Conservation (phyloP, 2,113 vertebrate species). For the Myrmecobius fasciatus region DNA sequence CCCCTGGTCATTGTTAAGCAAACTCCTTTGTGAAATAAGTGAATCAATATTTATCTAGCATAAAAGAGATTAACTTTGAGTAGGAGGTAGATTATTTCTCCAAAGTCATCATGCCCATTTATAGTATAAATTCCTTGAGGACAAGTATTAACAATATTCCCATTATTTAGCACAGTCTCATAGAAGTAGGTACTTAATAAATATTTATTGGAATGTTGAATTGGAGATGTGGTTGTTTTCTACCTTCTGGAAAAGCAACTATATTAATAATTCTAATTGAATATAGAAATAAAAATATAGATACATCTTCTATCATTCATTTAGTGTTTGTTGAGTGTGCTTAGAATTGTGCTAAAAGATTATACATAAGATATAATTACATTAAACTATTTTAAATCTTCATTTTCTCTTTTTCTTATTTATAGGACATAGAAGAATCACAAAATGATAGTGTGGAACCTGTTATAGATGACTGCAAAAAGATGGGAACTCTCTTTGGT, state of each 20-base stretch:
- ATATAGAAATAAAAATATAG: constrained; percentile 17
- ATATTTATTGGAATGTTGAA: not conserved
- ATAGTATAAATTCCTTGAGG: not conserved
- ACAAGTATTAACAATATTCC: not conserved
- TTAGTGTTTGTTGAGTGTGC: constrained; percentile 8
- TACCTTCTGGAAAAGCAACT: not conserved
- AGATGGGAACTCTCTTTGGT: constrained; percentile 96
- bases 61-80: no score
- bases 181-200: not conserved
- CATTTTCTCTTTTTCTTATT: constrained; percentile 56
- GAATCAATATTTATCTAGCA: no score
- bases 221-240: not conserved
- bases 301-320: not conserved
- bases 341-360: not conserved
- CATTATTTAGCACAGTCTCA: not conserved
- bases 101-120: not conserved
- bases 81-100: no score
- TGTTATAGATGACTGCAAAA: constrained; percentile 91
- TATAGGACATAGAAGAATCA: constrained; percentile 80
- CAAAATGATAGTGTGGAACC: constrained; percentile 77
- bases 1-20: no score
- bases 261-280: not conserved
- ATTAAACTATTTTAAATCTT: not conserved
- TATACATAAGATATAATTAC: not conserved
- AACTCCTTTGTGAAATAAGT: no score